Conservation (phyloP, 2,797 vertebrate genomes). For the Rhyacichthys aspro region DNA sequence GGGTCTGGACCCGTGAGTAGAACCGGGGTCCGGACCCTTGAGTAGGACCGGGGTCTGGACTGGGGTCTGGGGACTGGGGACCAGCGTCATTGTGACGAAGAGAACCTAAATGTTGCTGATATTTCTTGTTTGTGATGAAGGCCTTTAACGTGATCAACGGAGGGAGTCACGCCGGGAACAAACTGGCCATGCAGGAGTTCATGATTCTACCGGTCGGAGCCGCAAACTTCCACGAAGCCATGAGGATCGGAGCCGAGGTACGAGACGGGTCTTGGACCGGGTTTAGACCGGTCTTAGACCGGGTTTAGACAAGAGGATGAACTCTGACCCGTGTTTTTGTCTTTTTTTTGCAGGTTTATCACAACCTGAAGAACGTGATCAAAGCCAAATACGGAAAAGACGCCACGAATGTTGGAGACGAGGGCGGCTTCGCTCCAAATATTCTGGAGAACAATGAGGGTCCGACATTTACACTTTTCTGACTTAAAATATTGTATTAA, state of each 20-base stretch:
- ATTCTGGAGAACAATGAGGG: conserved; percentile 93
- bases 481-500: too few relatives aligned
- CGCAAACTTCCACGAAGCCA: conserved; percentile 86
- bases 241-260: conserved; percentile 90
- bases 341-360: conserved; percentile 73
- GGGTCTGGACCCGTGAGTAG: too few relatives aligned
- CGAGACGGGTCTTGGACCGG: too few relatives aligned
- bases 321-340: too few relatives aligned
- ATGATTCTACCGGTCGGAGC: conserved; percentile 91
- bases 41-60: too few relatives aligned
- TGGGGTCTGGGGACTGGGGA: too few relatives aligned
- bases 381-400: conserved; percentile 92
- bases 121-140: conserved; percentile 65
- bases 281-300: not conserved
- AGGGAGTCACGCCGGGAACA: conserved; percentile 90
- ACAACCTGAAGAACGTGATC: conserved; percentile 91
- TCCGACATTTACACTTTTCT: conserved; percentile 55
- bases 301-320: too few relatives aligned
- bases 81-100: too few relatives aligned
- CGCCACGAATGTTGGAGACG: conserved; percentile 92
- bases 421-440: conserved; percentile 91
- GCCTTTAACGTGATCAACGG: conserved; percentile 92
- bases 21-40: too few relatives aligned
- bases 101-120: too few relatives aligned
- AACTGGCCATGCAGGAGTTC: conserved; percentile 94